Evolutionary conservation across 2,797 vertebrate genomes (phyloP), one percentile per base, ranked within the genome.

Genomic region (Knipowitschia caucasica): DNA sequence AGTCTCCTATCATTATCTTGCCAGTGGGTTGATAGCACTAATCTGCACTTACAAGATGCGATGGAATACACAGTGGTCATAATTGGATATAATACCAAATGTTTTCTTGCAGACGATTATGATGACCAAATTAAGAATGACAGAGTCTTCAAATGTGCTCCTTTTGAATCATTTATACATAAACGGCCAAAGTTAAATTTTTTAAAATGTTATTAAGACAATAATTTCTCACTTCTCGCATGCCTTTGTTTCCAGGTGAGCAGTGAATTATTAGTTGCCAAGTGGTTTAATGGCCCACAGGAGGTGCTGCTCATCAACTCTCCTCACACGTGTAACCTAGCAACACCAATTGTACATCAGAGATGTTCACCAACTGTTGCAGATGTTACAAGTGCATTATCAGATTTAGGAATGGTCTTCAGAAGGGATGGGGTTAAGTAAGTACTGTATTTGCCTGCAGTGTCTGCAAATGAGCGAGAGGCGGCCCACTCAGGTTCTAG

Each of bases 361-460:
- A n/a, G 45, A 47, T 54, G 57, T 70, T 59, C 52, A 51, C 56
- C 56, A 67, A 62, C 40, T 23, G 39, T 39, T 38, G 53, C 35
- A 51, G 50, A 35, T 56, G 31, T 62, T 33, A 27, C 40, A 20
- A n/a, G 4, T 31, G 66, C 31, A 34, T 52, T 61, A 12, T 51
- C 58, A 50, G 6, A 52, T 42, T 50, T n/a, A 4, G 21, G 25
- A 50, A 44, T 6, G 18, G 42, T 24, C 40, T 38, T 4, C 21
- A 39, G 4, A 11, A 47, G 62, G 49, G 56, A n/a, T 1, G 39
- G 27, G 43, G 39, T 39, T 52, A 58, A 67, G 59, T 62, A 54
- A 65, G 40, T 46, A 36, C 14, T 72, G 64, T 66, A 12, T 67
- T 68, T 71, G 38, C 24, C 26, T 29, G 53, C 52, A 38, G 24